phyloP scores from a whole-genome alignment of 2,113 vertebrate genomes.

The Rhabdornis inornatus region DNA sequence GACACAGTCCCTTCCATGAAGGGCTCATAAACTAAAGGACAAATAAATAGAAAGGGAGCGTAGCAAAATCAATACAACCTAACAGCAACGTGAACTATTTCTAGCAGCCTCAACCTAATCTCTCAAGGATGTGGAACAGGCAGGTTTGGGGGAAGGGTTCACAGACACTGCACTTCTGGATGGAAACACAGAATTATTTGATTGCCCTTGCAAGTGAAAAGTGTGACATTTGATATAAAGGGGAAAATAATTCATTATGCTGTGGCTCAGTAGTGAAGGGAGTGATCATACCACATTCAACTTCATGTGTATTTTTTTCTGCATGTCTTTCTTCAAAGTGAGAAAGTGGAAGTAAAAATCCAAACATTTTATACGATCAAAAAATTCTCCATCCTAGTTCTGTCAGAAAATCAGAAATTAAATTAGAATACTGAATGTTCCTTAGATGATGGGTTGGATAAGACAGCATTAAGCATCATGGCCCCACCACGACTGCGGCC shows the following conservation, averaged over 20 bases:
- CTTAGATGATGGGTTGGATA: not conserved
- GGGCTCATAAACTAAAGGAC: not conserved
- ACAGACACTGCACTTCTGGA: not conserved
- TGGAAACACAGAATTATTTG: not conserved
- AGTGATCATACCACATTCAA: not conserved
- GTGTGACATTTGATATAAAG: not conserved
- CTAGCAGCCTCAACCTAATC: not conserved
- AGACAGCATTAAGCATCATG: not conserved
- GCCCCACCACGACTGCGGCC: not conserved
- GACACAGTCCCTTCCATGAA: not conserved
- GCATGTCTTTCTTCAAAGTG: not conserved
- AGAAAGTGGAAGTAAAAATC: not conserved
- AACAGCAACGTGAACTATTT: not conserved
- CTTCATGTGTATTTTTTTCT: not conserved
- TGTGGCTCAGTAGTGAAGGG: not conserved
- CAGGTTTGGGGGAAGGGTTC: not conserved
- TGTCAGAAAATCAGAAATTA: not conserved
- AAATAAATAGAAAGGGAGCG: not conserved
- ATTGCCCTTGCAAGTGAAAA: not conserved
- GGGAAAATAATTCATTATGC: not conserved
- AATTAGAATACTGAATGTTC: not conserved
- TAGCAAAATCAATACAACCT: conserved; percentile 10
- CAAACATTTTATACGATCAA: not conserved
- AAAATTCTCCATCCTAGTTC: not conserved
- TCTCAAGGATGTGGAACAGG: not conserved